phyloP scores from a whole-genome alignment of 1,140 invertebrate genomes.

The Thrips palmi region DNA sequence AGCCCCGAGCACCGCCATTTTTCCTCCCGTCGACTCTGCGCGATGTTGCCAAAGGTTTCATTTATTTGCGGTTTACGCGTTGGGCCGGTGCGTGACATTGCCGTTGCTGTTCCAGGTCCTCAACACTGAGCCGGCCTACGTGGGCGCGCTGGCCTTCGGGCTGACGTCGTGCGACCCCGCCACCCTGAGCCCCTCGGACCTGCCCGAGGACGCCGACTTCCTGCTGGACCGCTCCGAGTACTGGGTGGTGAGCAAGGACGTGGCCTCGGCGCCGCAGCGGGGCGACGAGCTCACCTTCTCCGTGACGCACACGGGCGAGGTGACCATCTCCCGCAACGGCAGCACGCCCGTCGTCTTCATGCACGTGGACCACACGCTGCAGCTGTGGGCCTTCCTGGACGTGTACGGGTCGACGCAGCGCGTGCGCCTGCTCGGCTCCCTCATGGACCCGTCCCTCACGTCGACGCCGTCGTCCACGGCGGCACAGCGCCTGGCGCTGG shows the following conservation, averaged over 20 bases:
- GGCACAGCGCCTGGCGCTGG: no score
- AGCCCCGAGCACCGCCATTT: constrained; percentile 5
- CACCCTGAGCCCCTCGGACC: constrained; percentile 43
- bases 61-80: neutral
- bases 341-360: constrained; percentile 63
- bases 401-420: constrained; percentile 85
- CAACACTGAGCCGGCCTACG: constrained; percentile 65
- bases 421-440: constrained; percentile 45
- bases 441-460: constrained; percentile 9
- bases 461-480: constrained; percentile 13
- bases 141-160: constrained; percentile 76
- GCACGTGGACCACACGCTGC: constrained; percentile 80
- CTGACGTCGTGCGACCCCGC: constrained; percentile 84
- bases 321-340: constrained; percentile 78
- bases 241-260: constrained; percentile 90
- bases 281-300: constrained; percentile 85
- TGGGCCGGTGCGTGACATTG: neutral
- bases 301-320: constrained; percentile 63
- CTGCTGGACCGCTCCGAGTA: constrained; percentile 89
- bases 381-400: constrained; percentile 89
- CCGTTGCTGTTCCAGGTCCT: constrained; percentile 40
- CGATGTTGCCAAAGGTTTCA: no score
- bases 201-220: constrained; percentile 86
- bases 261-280: constrained; percentile 58
- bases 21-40: no score